Base-by-base conservation (phyloP, 2,888 invertebrate genomes). In the Petrophora chlorosata region DNA sequence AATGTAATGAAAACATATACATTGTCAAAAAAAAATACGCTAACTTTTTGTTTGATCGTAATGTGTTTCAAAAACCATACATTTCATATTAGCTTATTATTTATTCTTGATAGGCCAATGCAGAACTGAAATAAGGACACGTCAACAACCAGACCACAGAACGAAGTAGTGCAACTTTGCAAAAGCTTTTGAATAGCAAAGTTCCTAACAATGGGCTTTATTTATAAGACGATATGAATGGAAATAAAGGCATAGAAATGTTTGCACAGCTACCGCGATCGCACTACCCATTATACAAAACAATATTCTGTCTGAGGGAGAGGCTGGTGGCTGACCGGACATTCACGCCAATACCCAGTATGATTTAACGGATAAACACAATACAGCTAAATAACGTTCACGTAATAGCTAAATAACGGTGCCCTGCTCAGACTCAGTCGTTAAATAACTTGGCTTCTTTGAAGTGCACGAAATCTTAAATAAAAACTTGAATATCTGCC, bases 141-240 rank as follows among this genome's bases (percentile, higher is more conserved):
- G 78, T 80, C 79, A 83, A 75, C 81, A 76, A 78, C 70, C 63
- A 69, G 64, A 72, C 73, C 69, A 65, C 74, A 74, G 70, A 67
- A 66, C 60, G 56, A 54, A 54, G 62, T 44, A 39, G 54, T 56
- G 59, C 46, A 61, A 55, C 15, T 36, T 50, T 46, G 47, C 49
- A 46, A 48, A n/a, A 33, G 36, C 13, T 16, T 17, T 51, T 39
- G 29, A 29, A 45, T 25, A 23, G 17, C 8, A 36, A 25, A 43
- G 29, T 44, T 60, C 40, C 44, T 36, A 38, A 63, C 59, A 60
- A 46, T 63, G 44, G 63, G 60, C 67, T 61, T 63, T 72, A 70
- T 59, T 34, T 13, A 15, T 44, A 26, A 46, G 30, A 42, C 34
- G 59, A 65, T 67, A 71, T 39, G 51, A 40, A 7, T 32, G 15